Percentiles rank a stretch among this genome's conserved stretches.
Evolutionary conservation across 2,797 vertebrate species (phyloP).

Genomic region (Sylvia borin): DNA sequence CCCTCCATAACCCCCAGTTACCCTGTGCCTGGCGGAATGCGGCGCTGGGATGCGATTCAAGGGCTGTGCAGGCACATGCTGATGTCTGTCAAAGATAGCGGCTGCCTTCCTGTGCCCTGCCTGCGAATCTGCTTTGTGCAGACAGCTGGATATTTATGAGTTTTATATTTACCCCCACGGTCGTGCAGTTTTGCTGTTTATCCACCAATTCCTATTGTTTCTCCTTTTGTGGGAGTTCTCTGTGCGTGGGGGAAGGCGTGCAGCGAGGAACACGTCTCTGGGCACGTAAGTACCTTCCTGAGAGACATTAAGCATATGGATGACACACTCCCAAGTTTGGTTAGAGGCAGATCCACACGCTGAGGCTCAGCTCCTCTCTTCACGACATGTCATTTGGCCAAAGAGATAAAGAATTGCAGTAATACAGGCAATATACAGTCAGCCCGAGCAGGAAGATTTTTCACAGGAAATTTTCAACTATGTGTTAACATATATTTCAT

Average conservation of each 20-base stretch:
- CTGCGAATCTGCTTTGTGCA: constrained; percentile 25
- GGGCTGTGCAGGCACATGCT: constrained; percentile 69
- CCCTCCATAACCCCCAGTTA: background rate
- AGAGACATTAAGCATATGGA: constrained; percentile 20
- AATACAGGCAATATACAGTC: background rate
- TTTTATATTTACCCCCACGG: constrained; percentile 72
- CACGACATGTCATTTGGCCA: background rate
- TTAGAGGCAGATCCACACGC: background rate
- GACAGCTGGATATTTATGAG: constrained; percentile 86
- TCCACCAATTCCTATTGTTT: background rate
- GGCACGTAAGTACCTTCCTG: background rate
- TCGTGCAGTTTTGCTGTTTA: background rate
- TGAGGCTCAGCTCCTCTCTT: background rate
- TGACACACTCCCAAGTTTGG: constrained; percentile 55
- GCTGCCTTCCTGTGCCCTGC: constrained; percentile 2
- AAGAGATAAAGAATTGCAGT: background rate
- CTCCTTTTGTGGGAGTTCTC: background rate
- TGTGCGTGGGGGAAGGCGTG: accelerated
- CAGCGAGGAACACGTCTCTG: background rate
- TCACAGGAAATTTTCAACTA: background rate
- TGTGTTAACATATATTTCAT: constrained; percentile 23
- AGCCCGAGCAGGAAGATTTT: background rate
- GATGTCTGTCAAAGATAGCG: constrained; percentile 76
- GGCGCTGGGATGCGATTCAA: background rate
- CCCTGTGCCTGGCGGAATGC: background rate